A percentile compares a stretch with the other conserved stretches of the same genome.
Conservation (phyloP, 2,113 vertebrate species). For the Odocoileus hemionus region DNA sequence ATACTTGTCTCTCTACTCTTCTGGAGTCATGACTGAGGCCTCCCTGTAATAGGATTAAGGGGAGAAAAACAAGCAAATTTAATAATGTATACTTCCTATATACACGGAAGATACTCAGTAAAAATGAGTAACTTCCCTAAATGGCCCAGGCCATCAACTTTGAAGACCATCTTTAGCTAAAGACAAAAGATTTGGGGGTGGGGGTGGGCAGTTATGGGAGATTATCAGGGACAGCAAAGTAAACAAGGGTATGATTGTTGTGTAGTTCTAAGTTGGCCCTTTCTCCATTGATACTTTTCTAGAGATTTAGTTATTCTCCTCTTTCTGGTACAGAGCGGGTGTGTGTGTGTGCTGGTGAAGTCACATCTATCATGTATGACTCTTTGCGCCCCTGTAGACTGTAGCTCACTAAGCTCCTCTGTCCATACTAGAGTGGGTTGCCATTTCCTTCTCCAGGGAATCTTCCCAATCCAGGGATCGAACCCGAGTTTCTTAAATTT, state of each 20-base stretch:
- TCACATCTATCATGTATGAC: background rate
- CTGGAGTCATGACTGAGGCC: background rate
- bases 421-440: background rate
- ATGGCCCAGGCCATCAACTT: background rate
- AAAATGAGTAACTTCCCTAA: background rate
- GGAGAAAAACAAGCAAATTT: background rate
- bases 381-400: background rate
- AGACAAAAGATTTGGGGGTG: background rate
- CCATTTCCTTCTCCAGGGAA: background rate
- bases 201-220: background rate
- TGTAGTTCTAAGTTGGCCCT: background rate
- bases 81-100: background rate
- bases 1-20: background rate
- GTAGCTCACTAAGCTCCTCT: background rate
- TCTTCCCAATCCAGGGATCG: background rate
- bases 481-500: background rate
- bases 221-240: background rate
- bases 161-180: background rate
- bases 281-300: background rate
- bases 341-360: background rate
- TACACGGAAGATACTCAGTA: background rate
- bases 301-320: background rate
- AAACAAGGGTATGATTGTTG: background rate
- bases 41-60: background rate
- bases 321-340: background rate